Conservation (phyloP, 2,888 invertebrate genomes). For the Drosophila bunnanda region DNA sequence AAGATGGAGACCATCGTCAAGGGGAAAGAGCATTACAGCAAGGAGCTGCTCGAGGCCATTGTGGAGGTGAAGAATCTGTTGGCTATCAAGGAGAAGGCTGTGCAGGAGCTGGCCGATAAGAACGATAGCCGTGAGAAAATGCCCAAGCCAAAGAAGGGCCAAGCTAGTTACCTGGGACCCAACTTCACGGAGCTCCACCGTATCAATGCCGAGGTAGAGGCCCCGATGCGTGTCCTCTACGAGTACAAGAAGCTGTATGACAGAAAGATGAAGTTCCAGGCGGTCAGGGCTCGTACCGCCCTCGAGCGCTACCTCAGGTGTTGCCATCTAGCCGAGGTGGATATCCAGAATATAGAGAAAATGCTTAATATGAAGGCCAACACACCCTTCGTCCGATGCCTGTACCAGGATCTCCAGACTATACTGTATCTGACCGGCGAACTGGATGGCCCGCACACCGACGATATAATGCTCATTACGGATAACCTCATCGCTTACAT, state of each 20-base stretch:
- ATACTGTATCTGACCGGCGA: slow-evolving; percentile 54
- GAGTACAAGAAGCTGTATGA: slow-evolving; percentile 18
- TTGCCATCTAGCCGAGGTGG: slow-evolving; percentile 52
- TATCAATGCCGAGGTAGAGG: slow-evolving; percentile 44
- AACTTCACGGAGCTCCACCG: slow-evolving; percentile 50
- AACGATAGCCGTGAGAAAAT: slow-evolving; percentile 42
- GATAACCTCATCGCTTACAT: slow-evolving; percentile 37
- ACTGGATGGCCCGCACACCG: slow-evolving; percentile 24
- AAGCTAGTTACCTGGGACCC: slow-evolving; percentile 38
- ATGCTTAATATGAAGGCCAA: slow-evolving; percentile 5
- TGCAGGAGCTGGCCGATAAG: slow-evolving; percentile 47
- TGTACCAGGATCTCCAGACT: slow-evolving; percentile 52
- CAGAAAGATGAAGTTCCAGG: slow-evolving; percentile 5
- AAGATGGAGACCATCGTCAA: background rate
- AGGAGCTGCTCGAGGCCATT: slow-evolving; percentile 35
- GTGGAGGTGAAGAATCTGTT: slow-evolving; percentile 41
- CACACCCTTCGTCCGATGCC: background rate
- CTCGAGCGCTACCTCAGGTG: slow-evolving; percentile 46
- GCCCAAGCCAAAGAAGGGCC: slow-evolving; percentile 41
- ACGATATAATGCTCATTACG: slow-evolving; percentile 39
- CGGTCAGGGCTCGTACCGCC: background rate
- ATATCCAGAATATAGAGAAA: slow-evolving; percentile 30
- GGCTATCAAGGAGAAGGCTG: slow-evolving; percentile 36
- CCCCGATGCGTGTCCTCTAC: slow-evolving; percentile 45
- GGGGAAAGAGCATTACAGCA: background rate